phyloP scores from a whole-genome alignment of 2,888 invertebrate genomes.

The Nomada lathburiana region DNA sequence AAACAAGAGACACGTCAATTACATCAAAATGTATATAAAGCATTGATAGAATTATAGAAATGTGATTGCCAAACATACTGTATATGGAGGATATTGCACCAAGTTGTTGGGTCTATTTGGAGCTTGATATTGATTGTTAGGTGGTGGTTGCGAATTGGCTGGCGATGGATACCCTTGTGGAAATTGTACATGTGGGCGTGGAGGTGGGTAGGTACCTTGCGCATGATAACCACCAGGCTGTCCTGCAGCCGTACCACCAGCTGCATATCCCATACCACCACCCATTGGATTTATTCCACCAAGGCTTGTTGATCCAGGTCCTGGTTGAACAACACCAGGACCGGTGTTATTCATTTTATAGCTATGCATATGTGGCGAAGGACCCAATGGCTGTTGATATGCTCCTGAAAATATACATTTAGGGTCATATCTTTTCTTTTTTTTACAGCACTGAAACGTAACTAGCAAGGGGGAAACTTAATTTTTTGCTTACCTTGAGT shows the following conservation, averaged over 20 bases:
- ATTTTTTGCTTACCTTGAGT: constrained; percentile 84
- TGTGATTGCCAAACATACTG: constrained; percentile 70
- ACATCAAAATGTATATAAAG: background rate
- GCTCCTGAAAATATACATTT: constrained; percentile 83
- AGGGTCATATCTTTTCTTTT: background rate
- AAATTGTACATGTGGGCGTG: constrained; percentile 85
- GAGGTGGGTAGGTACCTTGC: constrained; percentile 83
- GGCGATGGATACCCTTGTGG: constrained; percentile 82
- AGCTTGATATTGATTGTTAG: constrained; percentile 83
- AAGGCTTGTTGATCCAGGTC: constrained; percentile 82
- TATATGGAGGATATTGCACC: constrained; percentile 83
- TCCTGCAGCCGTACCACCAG: constrained; percentile 84
- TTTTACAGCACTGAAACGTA: no score
- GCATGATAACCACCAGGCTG: constrained; percentile 85
- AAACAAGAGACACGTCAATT: background rate
- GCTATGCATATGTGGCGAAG: constrained; percentile 87
- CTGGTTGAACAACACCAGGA: constrained; percentile 86
- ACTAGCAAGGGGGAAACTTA: background rate
- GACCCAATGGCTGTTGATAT: constrained; percentile 87
- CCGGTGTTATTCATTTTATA: constrained; percentile 86
- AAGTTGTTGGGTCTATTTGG: constrained; percentile 81
- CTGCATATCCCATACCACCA: constrained; percentile 80
- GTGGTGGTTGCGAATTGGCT: constrained; percentile 80
- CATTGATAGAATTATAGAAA: background rate
- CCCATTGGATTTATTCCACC: constrained; percentile 81